A percentile compares a stretch with the other conserved stretches of the same genome.
Evolutionary conservation across 2,888 invertebrate species (phyloP).

Genomic region (Lycophotia porphyrea): DNA sequence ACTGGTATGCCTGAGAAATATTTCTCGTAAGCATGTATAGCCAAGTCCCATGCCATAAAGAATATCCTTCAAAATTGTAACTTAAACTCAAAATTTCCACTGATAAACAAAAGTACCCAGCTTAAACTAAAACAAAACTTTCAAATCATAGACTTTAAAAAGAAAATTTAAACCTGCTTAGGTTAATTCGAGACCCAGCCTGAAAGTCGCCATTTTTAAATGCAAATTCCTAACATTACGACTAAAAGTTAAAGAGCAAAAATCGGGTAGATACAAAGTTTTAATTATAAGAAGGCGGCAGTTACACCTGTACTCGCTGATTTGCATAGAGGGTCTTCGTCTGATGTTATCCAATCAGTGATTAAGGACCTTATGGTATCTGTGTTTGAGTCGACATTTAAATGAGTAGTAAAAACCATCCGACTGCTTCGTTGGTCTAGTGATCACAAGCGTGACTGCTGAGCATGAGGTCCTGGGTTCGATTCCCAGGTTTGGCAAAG

Average conservation of each 20-base stretch:
- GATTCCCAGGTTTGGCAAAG: no score
- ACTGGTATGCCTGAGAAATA: no score
- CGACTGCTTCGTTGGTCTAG: no score
- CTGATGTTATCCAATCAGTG: constrained; percentile 19
- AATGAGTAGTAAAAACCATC: no score
- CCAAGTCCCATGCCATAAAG: no score
- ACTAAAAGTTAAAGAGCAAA: constrained; percentile 54
- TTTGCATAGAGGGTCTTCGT: constrained; percentile 52
- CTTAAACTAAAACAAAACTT: not conserved
- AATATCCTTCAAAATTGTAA: no score
- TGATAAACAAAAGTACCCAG: not conserved
- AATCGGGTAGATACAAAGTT: constrained; percentile 70
- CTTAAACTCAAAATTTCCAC: no score
- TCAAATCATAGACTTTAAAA: constrained; percentile 16
- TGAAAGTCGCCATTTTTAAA: constrained; percentile 53
- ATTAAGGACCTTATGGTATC: not conserved
- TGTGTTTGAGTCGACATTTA: not conserved
- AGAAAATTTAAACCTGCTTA: constrained; percentile 31
- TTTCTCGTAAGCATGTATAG: no score
- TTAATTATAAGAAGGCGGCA: constrained; percentile 68
- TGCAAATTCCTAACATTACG: constrained; percentile 59
- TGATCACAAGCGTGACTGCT: no score
- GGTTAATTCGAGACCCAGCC: constrained; percentile 38
- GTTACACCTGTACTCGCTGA: constrained; percentile 69
- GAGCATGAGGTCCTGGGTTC: no score